Evolutionary conservation across 1,140 invertebrate species (phyloP), one percentile per base, ranked within the genome.

Genomic region (Sycophila sp.): DNA sequence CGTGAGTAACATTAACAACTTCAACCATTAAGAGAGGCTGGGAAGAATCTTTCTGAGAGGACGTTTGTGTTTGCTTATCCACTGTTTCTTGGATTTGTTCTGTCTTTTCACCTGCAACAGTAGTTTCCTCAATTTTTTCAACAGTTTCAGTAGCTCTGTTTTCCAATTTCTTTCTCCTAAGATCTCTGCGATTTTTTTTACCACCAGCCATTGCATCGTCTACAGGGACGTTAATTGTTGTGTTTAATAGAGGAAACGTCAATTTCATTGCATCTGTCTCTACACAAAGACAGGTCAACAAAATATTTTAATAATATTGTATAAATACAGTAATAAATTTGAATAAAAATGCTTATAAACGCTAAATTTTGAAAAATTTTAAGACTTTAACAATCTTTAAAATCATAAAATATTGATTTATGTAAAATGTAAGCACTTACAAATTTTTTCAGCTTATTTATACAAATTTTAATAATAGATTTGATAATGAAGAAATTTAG

Each of bases 1-100:
- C 93, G 81, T 97, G 94, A 34, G 91, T 89, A 47, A 99, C 82
- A 89, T 99, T 99, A 84, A 98, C 96, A 32, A 97, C 95, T 86
- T 98, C 95, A 0, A 94, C 96, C 93, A 99, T 97, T 32, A 99
- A 85, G 10, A 99, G 88, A 42, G 88, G 87, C 71, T 87, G 80
- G 75, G 73, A 8, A 62, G 19, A 26, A 78, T 82, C 69, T 73
- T 89, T 87, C 85, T 89, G 88, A 10, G 30, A 13, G 24, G 38
- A 17, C 13, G 19, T 0, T 45, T 53, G 42, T 55, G 60, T 11
- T 45, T 2, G 49, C 40, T 47, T 19, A 72, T 71, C 68, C 65
- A 15, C 34, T 15, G 42, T 19, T 24, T 66, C 22, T 58, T 1
- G 51, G 64, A 51, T 15, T 64, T 69, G 73, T 71, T 78, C 66